Conservation (phyloP, 64 coral and sea anemone species). For the Dendrophyllia cribrosa region DNA sequence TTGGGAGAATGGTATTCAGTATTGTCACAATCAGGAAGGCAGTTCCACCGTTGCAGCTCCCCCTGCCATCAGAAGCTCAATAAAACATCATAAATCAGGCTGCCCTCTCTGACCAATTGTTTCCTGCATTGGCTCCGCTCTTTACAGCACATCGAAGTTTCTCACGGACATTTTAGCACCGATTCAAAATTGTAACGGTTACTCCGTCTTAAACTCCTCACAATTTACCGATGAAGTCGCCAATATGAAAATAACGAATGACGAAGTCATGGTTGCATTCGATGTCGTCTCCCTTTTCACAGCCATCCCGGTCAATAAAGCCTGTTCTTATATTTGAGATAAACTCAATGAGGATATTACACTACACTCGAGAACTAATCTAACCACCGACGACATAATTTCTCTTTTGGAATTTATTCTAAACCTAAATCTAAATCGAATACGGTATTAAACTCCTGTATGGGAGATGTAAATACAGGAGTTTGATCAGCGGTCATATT, state of each 20-base stretch:
- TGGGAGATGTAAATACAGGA: too few species aligned
- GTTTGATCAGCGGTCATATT: too few species aligned
- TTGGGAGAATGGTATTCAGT: too few species aligned
- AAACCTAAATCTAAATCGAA: too few species aligned
- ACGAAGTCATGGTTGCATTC: not conserved
- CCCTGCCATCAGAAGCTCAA: conserved; percentile 37
- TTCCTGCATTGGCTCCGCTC: too few species aligned
- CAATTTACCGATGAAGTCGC: conserved; percentile 5
- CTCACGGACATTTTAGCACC: too few species aligned
- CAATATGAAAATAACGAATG: conserved; percentile 14
- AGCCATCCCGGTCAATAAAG: too few species aligned
- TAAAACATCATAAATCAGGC: conserved; percentile 35
- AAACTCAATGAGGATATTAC: conserved; percentile 20
- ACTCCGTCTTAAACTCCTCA: not conserved
- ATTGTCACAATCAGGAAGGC: too few species aligned
- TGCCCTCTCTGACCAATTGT: not conserved
- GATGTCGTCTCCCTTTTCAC: too few species aligned
- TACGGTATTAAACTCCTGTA: too few species aligned
- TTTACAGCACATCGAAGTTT: too few species aligned
- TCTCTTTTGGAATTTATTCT: conserved; percentile 13
- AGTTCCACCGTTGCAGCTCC: conserved; percentile 14
- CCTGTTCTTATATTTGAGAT: not conserved
- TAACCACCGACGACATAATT: conserved; percentile 41
- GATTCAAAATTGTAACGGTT: too few species aligned
- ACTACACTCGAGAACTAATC: conserved; percentile 3